Evolutionary conservation across 2,797 vertebrate species (phyloP).

Genomic region (Melanotaenia maccullochi): DNA sequence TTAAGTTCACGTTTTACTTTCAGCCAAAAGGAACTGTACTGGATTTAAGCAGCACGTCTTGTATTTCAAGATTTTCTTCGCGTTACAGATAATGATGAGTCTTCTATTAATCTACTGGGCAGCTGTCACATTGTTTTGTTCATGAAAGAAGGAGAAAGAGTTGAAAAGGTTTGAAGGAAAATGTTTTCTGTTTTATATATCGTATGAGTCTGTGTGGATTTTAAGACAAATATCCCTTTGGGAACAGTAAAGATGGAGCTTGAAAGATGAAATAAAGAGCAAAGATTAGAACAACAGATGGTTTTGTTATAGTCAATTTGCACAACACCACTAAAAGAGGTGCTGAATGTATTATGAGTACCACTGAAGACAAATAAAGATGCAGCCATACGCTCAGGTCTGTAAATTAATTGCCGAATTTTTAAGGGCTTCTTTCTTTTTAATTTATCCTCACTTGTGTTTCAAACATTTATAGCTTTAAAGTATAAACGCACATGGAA

Average conservation of each 20-base stretch:
- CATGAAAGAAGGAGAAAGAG: constrained; percentile 35
- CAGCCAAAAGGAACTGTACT: constrained; percentile 28
- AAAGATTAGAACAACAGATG: constrained; percentile 70
- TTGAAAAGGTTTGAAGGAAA: constrained; percentile 52
- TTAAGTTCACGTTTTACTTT: constrained; percentile 18
- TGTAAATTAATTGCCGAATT: constrained; percentile 56
- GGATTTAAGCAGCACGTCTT: constrained; percentile 14
- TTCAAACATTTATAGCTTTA: constrained; percentile 29
- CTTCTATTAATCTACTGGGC: constrained; percentile 16
- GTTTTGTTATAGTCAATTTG: constrained; percentile 55
- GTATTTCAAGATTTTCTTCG: constrained; percentile 23
- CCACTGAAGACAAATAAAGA: constrained; percentile 59
- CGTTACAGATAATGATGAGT: constrained; percentile 3
- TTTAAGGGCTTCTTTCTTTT: constrained; percentile 46
- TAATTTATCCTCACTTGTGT: constrained; percentile 16
- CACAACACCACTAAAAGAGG: constrained; percentile 49
- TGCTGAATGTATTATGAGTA: constrained; percentile 60
- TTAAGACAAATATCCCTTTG: constrained; percentile 51
- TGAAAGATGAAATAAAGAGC: constrained; percentile 48
- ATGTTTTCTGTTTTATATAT: constrained; percentile 48
- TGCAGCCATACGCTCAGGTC: constrained; percentile 39
- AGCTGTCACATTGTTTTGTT: constrained; percentile 35
- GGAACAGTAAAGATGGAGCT: constrained; percentile 68
- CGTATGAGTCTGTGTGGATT: constrained; percentile 39
- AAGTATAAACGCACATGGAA: constrained; percentile 17